Percentiles rank a stretch among this genome's conserved stretches.
phyloP scores from a whole-genome alignment of 2,797 vertebrate genomes.

The Lithobates sylvaticus region DNA sequence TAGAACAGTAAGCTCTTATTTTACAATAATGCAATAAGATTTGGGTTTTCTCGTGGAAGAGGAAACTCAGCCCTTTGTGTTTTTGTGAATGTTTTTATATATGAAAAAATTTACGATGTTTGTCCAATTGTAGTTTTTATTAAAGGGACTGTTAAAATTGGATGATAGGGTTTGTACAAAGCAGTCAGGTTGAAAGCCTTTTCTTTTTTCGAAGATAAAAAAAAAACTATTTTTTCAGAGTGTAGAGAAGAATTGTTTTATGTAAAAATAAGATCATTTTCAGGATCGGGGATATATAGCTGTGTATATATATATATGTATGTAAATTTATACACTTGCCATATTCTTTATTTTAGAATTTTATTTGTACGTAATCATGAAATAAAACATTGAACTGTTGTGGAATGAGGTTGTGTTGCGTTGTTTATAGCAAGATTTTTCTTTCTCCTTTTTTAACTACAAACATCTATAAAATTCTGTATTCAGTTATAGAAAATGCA shows the following conservation, averaged over 20 bases:
- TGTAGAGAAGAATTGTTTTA: conserved; percentile 74
- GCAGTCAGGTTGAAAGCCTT: conserved; percentile 75
- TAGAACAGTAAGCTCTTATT: conserved; percentile 65
- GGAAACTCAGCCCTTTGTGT: conserved; percentile 6
- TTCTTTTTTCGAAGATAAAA: conserved; percentile 64
- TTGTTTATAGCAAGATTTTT: too few relatives aligned
- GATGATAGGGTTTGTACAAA: conserved; percentile 80
- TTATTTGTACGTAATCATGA: conserved; percentile 76
- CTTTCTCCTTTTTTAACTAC: too few relatives aligned
- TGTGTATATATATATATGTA: conserved; percentile 58
- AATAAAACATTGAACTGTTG: conserved; percentile 70
- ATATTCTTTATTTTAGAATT: conserved; percentile 84
- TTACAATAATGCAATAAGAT: conserved; percentile 75
- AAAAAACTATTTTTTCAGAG: conserved; percentile 83
- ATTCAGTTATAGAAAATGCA: too few relatives aligned
- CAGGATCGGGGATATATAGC: conserved; percentile 70
- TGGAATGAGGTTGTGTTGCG: not conserved
- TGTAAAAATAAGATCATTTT: conserved; percentile 66
- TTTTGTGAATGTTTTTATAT: conserved; percentile 61
- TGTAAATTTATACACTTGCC: conserved; percentile 75
- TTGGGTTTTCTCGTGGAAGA: conserved; percentile 68
- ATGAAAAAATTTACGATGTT: conserved; percentile 56
- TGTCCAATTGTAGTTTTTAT: conserved; percentile 73
- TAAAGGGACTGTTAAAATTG: conserved; percentile 78
- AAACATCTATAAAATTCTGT: too few relatives aligned